A percentile compares a stretch with the other conserved stretches of the same genome.
Conservation (phyloP, 2,888 invertebrate genomes). For the Rotaria magnacalcarata region DNA sequence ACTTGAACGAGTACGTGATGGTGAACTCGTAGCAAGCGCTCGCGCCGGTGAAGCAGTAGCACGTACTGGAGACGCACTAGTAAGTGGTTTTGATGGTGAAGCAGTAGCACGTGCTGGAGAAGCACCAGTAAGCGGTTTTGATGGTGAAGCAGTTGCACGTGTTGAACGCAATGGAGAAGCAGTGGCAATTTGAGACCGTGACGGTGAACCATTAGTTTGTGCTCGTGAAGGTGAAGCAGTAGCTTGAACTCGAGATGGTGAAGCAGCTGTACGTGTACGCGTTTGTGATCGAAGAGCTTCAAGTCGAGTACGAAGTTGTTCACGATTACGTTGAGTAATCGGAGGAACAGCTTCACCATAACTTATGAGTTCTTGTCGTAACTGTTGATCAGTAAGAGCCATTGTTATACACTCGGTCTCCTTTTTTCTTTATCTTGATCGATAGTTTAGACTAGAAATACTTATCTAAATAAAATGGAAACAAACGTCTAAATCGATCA, state of each 20-base stretch:
- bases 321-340: conserved; percentile 24
- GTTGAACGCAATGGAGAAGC: not conserved
- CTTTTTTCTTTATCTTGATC: not conserved
- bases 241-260: not conserved
- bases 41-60: not conserved
- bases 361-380: not conserved
- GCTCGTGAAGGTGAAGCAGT: not conserved
- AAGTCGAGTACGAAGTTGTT: conserved; percentile 5
- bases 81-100: not conserved
- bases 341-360: conserved; percentile 19
- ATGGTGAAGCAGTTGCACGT: not conserved
- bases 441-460: not conserved
- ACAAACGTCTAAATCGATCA: not conserved
- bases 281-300: not conserved
- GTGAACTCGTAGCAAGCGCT: not conserved
- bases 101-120: not conserved
- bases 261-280: not conserved
- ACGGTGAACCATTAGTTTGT: not conserved
- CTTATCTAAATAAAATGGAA: not conserved
- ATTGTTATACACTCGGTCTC: not conserved
- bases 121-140: not conserved
- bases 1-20: not conserved
- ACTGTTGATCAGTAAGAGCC: not conserved
- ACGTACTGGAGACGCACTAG: not conserved
- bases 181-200: not conserved